phyloP scores from a whole-genome alignment of 2,888 invertebrate species.

The Ophion ellenae region DNA sequence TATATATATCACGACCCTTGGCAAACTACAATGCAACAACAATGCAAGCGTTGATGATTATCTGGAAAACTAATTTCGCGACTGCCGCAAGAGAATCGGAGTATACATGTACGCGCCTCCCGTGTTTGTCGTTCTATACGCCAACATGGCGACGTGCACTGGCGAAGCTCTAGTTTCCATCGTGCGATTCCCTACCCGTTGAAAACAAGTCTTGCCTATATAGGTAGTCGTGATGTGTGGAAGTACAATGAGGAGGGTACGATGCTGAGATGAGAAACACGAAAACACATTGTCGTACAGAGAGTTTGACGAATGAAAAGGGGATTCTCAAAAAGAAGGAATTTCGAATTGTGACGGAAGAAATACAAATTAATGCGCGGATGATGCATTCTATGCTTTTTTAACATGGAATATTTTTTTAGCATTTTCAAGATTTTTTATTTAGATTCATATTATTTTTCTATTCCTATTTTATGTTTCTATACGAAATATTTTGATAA shows the following conservation, averaged over 20 bases:
- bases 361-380: no score
- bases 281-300: constrained; percentile 30
- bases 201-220: constrained; percentile 64
- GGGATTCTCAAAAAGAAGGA: no score
- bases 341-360: no score
- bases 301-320: no score
- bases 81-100: constrained; percentile 72
- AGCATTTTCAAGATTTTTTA: no score
- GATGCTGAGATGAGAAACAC: neutral
- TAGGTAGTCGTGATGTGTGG: constrained; percentile 56
- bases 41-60: constrained; percentile 83
- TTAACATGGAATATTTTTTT: no score
- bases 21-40: constrained; percentile 77
- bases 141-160: constrained; percentile 59
- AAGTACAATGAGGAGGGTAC: constrained; percentile 59
- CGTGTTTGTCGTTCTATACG: constrained; percentile 65
- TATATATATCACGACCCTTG: constrained; percentile 21
- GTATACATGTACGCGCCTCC: constrained; percentile 24
- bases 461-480: no score
- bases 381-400: no score
- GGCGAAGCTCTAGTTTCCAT: constrained; percentile 36
- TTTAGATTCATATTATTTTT: no score
- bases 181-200: neutral
- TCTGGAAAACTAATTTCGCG: constrained; percentile 84
- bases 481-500: no score